Evolutionary conservation across 2,888 invertebrate species (phyloP).

Genomic region (Bhutanitis thaidina): DNA sequence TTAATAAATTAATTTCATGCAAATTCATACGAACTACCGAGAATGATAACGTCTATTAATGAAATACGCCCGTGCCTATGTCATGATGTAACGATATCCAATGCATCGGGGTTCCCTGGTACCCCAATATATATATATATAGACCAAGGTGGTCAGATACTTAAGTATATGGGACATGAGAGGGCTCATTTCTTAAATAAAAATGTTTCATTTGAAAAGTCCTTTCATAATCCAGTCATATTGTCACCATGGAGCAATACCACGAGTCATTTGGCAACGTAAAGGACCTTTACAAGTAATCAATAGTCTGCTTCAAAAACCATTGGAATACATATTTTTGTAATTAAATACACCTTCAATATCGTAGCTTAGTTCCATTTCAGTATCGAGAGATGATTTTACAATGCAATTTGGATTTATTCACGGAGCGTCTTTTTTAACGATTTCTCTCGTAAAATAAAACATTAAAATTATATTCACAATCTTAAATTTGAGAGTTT

Average conservation of each 20-base stretch:
- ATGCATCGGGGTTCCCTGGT: not conserved
- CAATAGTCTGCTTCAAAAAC: conserved; percentile 2
- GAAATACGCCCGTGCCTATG: too few species aligned
- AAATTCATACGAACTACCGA: too few species aligned
- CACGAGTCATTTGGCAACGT: conserved; percentile 14
- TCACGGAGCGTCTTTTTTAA: conserved; percentile 1
- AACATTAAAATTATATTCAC: conserved; percentile 1
- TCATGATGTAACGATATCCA: not conserved
- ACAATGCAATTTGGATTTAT: conserved; percentile 4
- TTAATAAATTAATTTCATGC: too few species aligned
- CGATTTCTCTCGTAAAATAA: not conserved
- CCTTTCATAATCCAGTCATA: too few species aligned
- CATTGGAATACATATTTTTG: not conserved
- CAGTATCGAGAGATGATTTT: not conserved
- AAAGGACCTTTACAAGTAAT: conserved; percentile 2
- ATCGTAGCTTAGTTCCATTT: not conserved
- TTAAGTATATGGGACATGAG: too few species aligned
- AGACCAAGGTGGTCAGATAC: too few species aligned
- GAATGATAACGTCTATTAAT: too few species aligned
- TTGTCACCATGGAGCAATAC: conserved; percentile 5
- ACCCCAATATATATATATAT: not conserved
- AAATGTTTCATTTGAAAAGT: too few species aligned
- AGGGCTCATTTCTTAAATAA: too few species aligned
- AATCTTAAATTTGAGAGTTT: too few species aligned
- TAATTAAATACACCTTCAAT: not conserved